Evolutionary conservation across 2,888 invertebrate genomes (phyloP), one percentile per base, ranked within the genome.

Genomic region (Parelbella ahira): DNA sequence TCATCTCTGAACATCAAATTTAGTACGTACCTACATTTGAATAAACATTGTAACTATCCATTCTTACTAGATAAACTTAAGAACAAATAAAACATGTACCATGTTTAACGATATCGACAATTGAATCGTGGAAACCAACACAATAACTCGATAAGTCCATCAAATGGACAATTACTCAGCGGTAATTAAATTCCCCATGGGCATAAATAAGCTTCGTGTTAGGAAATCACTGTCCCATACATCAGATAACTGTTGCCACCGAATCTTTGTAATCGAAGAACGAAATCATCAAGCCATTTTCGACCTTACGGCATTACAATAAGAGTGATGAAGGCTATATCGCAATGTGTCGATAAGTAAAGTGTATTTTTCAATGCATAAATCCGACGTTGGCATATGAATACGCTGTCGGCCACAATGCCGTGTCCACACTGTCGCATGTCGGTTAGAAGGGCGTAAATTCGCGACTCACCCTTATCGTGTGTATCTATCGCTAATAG

Each of bases 361-460:
- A 24, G 18, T 18, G 24, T 36, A 36, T 30, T 42, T 42, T 65
- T 59, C 39, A 54, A 59, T 63, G 52, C 61, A 81, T 81, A 81
- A 79, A 79, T 81, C 66, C 63, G 64, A 68, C 68, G 66, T 69
- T 78, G 80, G 70, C 80, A 77, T 79, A 76, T 80, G 79, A 79
- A 81, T 81, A 79, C 75, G 58, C 62, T 54, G 45, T 44, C 42
- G 34, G 56, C 55, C 56, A 80, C 79, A 80, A 79, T 77, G 74
- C 64, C 45, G 56, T 73, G 78, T 74, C 76, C 58, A 52, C 55
- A 51, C 51, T 47, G 54, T 56, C n/a, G n/a, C n/a, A n/a, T n/a
- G n/a, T n/a, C 53, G 57, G 62, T 50, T 50, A 47, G 60, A 65
- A 58, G 57, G 57, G 62, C 72, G 68, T 81, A 81, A 79, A 79